Percentiles rank a stretch among this genome's conserved stretches.
Conservation (phyloP, 1,140 invertebrate species). For the Drosophila subobscura region DNA sequence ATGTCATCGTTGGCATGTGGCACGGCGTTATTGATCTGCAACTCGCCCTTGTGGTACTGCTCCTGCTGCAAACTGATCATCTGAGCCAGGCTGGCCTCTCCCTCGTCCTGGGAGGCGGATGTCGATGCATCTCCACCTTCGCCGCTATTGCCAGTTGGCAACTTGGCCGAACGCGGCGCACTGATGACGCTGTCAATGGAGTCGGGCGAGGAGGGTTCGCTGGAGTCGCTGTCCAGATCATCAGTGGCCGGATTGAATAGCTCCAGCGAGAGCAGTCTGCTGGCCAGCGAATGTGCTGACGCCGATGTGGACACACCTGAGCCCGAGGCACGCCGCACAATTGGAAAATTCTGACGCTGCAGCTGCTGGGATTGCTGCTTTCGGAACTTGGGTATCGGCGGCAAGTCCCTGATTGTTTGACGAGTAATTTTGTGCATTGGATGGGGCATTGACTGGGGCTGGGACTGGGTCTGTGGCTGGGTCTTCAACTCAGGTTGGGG, state of each 20-base stretch:
- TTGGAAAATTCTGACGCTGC: slow-evolving; percentile 85
- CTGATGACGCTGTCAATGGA: slow-evolving; percentile 93
- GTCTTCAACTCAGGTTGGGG: slow-evolving; percentile 19
- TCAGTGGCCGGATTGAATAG: slow-evolving; percentile 95
- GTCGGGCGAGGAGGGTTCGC: slow-evolving; percentile 93
- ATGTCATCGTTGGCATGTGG: slow-evolving; percentile 63
- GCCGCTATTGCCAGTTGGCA: slow-evolving; percentile 35
- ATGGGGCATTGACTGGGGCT: background rate
- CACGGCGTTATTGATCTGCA: slow-evolving; percentile 59
- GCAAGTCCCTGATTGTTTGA: slow-evolving; percentile 86
- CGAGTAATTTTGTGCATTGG: slow-evolving; percentile 84
- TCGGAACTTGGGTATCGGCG: slow-evolving; percentile 86
- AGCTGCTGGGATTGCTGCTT: slow-evolving; percentile 84
- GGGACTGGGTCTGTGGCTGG: background rate
- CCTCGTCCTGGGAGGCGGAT: slow-evolving; percentile 33
- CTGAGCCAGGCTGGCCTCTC: slow-evolving; percentile 43
- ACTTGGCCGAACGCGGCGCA: slow-evolving; percentile 78
- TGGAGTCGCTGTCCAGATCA: slow-evolving; percentile 94
- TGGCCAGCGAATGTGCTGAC: slow-evolving; percentile 58
- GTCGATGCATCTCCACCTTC: slow-evolving; percentile 46
- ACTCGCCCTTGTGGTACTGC: slow-evolving; percentile 61
- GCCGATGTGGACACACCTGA: slow-evolving; percentile 71
- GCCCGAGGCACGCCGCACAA: slow-evolving; percentile 85
- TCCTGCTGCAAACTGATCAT: slow-evolving; percentile 51
- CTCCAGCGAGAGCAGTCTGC: slow-evolving; percentile 90